Evolutionary conservation across 2,113 vertebrate species (phyloP).

Genomic region (Onychostruthus taczanowskii): DNA sequence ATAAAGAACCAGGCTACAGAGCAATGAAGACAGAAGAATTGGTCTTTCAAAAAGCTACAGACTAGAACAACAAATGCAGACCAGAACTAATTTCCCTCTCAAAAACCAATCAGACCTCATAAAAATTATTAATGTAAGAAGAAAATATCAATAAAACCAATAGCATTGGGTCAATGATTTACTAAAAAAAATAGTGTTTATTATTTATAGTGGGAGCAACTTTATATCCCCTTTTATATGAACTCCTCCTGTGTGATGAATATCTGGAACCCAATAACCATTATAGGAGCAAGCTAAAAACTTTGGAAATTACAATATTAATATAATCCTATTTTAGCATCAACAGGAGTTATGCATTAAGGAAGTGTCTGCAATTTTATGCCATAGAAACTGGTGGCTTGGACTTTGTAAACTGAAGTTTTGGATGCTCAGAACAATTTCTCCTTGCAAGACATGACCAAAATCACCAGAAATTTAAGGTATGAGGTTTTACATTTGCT

Average conservation of each 20-base stretch:
- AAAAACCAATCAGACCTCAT: not conserved
- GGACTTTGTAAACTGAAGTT: not conserved
- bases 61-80: not conserved
- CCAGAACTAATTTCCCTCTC: not conserved
- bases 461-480: not conserved
- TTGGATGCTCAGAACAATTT: not conserved
- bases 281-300: not conserved
- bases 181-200: not conserved
- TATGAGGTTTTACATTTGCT: not conserved
- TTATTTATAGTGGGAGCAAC: not conserved
- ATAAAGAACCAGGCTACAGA: not conserved
- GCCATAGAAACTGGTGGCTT: not conserved
- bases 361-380: not conserved
- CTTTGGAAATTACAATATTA: not conserved
- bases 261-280: not conserved
- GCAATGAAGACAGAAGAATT: not conserved
- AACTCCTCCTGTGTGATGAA: not conserved
- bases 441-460: not conserved
- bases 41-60: not conserved
- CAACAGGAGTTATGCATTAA: not conserved
- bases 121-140: not conserved
- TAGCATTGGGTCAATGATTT: not conserved
- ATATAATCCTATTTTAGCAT: not conserved
- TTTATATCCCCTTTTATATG: not conserved
- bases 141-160: not conserved